Evolutionary conservation across 2,888 invertebrate genomes (phyloP).

Genomic region (Epistrophe eligans): DNA sequence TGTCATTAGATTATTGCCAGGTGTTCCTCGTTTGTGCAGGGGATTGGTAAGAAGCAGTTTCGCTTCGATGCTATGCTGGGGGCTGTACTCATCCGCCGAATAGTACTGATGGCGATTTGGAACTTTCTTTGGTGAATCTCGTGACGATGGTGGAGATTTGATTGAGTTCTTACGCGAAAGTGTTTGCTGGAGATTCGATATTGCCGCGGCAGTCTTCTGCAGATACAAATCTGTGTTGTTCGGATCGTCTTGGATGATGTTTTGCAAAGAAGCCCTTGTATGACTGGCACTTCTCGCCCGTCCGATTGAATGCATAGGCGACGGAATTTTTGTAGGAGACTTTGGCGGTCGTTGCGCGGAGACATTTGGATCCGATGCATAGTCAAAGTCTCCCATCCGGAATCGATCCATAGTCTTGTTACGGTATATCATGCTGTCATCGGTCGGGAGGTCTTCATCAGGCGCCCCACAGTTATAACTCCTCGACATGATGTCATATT

Average conservation of each 20-base stretch:
- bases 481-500: slow-evolving; percentile 81
- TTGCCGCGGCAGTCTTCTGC: slow-evolving; percentile 84
- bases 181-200: slow-evolving; percentile 81
- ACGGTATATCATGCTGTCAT: slow-evolving; percentile 80
- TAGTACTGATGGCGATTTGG: slow-evolving; percentile 78
- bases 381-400: slow-evolving; percentile 82
- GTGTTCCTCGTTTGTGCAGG: slow-evolving; percentile 46
- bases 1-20: slow-evolving; percentile 80
- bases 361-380: slow-evolving; percentile 81
- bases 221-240: slow-evolving; percentile 86
- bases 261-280: slow-evolving; percentile 82
- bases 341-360: slow-evolving; percentile 80
- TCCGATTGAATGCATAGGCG: slow-evolving; percentile 88
- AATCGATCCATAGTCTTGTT: slow-evolving; percentile 81
- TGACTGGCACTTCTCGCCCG: slow-evolving; percentile 84
- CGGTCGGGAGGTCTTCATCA: slow-evolving; percentile 80
- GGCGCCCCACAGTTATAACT: slow-evolving; percentile 81
- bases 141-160: slow-evolving; percentile 80
- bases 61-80: slow-evolving; percentile 81
- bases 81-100: slow-evolving; percentile 81
- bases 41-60: slow-evolving; percentile 68
- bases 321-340: slow-evolving; percentile 90
- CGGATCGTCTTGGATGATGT: slow-evolving; percentile 76
- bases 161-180: slow-evolving; percentile 82
- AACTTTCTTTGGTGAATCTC: slow-evolving; percentile 77